Percentiles rank a stretch among this genome's conserved stretches.
Evolutionary conservation across 2,888 invertebrate genomes (phyloP).

Genomic region (Adelognathus sp.): DNA sequence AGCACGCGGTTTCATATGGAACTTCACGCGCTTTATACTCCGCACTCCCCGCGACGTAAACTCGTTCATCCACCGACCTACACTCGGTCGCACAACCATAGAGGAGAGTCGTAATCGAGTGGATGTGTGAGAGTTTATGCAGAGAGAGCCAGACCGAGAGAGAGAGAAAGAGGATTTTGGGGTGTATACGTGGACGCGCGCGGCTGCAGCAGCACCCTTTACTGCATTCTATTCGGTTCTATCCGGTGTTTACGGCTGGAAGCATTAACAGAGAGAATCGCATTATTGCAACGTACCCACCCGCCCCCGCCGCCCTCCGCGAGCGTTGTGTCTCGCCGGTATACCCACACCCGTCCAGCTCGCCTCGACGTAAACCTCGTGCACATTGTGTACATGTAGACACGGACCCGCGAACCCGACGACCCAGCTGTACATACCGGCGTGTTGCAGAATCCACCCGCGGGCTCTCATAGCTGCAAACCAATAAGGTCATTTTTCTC

Average conservation of each 20-base stretch:
- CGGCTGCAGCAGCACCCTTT: conserved; percentile 69
- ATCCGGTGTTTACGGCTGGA: conserved; percentile 76
- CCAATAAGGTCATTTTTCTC: conserved; percentile 76
- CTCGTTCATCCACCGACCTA: conserved; percentile 58
- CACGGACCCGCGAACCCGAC: conserved; percentile 35
- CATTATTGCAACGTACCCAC: conserved; percentile 74
- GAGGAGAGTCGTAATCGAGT: conserved; percentile 50
- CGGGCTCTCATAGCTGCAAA: conserved; percentile 68
- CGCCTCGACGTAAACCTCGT: conserved; percentile 2
- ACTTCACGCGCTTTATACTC: conserved; percentile 23
- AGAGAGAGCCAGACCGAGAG: neutral
- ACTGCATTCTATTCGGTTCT: conserved; percentile 76
- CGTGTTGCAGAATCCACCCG: conserved; percentile 67
- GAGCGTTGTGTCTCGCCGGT: conserved; percentile 52
- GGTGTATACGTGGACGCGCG: conserved; percentile 33
- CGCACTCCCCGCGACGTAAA: conserved; percentile 39
- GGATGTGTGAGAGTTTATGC: conserved; percentile 34
- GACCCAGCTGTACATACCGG: conserved; percentile 52
- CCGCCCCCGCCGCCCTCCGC: conserved; percentile 28
- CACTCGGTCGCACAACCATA: conserved; percentile 57
- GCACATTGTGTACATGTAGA: conserved; percentile 21
- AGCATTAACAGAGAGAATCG: conserved; percentile 77
- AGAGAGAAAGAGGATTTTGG: neutral
- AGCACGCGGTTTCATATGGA: conserved; percentile 56
- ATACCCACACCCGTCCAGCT: conserved; percentile 18